These are phyloP conservation scores for Oedothorax gibbosus DNA, from an alignment of 1,140 invertebrate genomes.

Conservation along the genomic window DNA sequence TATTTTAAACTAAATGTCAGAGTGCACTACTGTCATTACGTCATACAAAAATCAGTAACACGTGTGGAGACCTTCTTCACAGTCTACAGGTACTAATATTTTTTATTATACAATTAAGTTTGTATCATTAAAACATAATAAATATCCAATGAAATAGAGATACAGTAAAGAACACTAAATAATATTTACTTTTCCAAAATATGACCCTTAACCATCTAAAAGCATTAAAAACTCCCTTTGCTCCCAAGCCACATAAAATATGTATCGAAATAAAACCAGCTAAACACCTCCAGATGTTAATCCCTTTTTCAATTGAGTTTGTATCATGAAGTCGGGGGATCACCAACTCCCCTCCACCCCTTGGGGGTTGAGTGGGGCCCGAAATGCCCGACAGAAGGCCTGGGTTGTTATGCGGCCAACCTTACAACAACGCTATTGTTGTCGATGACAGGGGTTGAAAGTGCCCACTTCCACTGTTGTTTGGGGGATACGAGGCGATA, in stretches of 20 bases:
- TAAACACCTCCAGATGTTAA: slow-evolving; percentile 54
- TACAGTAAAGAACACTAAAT: no score
- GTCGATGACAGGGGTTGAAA: slow-evolving; percentile 34
- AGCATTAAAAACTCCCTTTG: background rate
- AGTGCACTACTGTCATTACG: no score
- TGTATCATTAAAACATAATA: no score
- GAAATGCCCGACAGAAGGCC: slow-evolving; percentile 44
- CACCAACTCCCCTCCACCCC: background rate
- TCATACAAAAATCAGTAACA: no score
- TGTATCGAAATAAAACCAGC: slow-evolving; percentile 15
- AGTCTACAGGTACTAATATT: no score
- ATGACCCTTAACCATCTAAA: background rate
- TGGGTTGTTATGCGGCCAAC: slow-evolving; percentile 55
- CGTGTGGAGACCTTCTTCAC: no score
- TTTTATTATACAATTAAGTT: no score
- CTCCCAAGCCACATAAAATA: background rate
- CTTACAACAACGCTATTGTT: slow-evolving; percentile 37
- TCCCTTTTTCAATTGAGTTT: slow-evolving; percentile 50
- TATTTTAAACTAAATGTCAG: no score
- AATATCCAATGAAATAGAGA: no score
- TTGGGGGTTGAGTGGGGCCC: background rate
- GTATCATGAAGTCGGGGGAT: slow-evolving; percentile 30
- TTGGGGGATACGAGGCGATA: slow-evolving; percentile 13
- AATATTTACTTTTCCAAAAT: background rate
- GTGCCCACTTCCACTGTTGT: slow-evolving; percentile 19